A percentile compares a stretch with the other conserved stretches of the same genome.
These are phyloP conservation scores for Syngnathoides biaculeatus DNA, from an alignment of 2,113 vertebrate genomes.

Conservation along the genomic window DNA sequence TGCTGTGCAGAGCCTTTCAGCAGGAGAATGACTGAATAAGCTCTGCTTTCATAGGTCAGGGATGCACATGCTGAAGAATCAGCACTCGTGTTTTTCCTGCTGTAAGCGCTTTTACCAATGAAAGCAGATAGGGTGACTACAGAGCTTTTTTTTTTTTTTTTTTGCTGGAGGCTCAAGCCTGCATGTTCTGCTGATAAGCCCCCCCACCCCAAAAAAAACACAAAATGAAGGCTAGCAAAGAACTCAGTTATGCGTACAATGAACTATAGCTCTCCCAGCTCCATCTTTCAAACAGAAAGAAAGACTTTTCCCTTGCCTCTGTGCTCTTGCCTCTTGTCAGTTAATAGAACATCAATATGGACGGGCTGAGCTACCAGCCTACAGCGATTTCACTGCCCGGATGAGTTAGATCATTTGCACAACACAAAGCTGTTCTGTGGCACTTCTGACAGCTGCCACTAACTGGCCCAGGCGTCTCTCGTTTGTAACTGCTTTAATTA, in stretches of 20 bases:
- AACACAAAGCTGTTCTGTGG: slow-evolving; percentile 53
- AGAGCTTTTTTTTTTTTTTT: slow-evolving; percentile 40
- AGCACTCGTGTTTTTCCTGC: slow-evolving; percentile 71
- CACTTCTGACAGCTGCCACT: slow-evolving; percentile 50
- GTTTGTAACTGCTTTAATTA: slow-evolving; percentile 68
- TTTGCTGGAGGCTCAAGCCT: slow-evolving; percentile 47
- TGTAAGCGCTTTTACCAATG: slow-evolving; percentile 73
- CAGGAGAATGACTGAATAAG: slow-evolving; percentile 68
- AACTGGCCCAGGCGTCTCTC: slow-evolving; percentile 40
- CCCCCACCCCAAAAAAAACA: slow-evolving; percentile 45
- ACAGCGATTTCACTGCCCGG: slow-evolving; percentile 54
- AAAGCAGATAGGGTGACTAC: slow-evolving; percentile 68
- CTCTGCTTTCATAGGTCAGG: slow-evolving; percentile 74
- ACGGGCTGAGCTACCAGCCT: slow-evolving; percentile 45
- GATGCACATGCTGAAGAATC: slow-evolving; percentile 72
- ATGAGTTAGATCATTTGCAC: slow-evolving; percentile 60
- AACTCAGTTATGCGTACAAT: slow-evolving; percentile 57
- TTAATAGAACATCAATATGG: slow-evolving; percentile 55
- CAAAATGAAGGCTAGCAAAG: slow-evolving; percentile 49
- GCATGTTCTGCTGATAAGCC: slow-evolving; percentile 70
- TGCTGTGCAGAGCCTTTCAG: slow-evolving; percentile 63
- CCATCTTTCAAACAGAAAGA: slow-evolving; percentile 39
- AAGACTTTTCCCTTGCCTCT: slow-evolving; percentile 43
- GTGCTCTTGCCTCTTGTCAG: slow-evolving; percentile 43
- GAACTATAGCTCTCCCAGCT: slow-evolving; percentile 30